Evolutionary conservation across 2,797 vertebrate species (phyloP), one percentile per base, ranked within the genome.

Genomic region (Rhabdophis nuchalis): DNA sequence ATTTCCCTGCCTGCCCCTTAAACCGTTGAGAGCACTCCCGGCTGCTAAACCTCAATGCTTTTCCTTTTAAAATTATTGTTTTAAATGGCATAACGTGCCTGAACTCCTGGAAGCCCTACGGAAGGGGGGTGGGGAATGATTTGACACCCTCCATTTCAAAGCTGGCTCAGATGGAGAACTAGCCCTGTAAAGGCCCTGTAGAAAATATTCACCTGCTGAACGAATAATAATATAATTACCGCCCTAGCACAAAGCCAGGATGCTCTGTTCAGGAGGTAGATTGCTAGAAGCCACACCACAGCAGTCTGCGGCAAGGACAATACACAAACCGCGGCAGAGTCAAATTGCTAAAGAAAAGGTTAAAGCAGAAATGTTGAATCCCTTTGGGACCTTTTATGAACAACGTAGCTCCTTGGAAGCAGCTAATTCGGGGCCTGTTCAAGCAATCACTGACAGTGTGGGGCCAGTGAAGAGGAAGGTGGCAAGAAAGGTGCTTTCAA

Each of bases 181-280:
- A 54, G 91, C 58, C 54, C 90, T 68, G 60, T 57, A 56, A 36
- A 41, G 52, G 52, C 92, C 88, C 32, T 50, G 53, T 53, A 93
- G 87, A 94, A 82, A 94, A 94, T 91, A 91, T 92, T 92, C 92
- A 89, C 50, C 87, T 93, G 89, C 46, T 93, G 88, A 92, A 92
- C 25, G 89, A 93, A 92, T 93, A 94, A 94, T 93, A 90, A 93
- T 90, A 92, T 93, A 93, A 94, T 94, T 90, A 86, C 89, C 54
- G 64, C 86, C 27, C 92, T 82, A 50, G 89, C 12, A 56, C 91
- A 90, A 50, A 41, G 82, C 72, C 41, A 20, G 92, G 92, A 93
- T 90, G 90, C 32, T 77, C 72, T 58, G 85, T 87, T 90, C 61
- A 85, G 77, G 92, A 92, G 61, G 58, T 27, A 86, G 86, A 50